phyloP scores from a whole-genome alignment of 2,113 vertebrate species.

The Camelus dromedarius region DNA sequence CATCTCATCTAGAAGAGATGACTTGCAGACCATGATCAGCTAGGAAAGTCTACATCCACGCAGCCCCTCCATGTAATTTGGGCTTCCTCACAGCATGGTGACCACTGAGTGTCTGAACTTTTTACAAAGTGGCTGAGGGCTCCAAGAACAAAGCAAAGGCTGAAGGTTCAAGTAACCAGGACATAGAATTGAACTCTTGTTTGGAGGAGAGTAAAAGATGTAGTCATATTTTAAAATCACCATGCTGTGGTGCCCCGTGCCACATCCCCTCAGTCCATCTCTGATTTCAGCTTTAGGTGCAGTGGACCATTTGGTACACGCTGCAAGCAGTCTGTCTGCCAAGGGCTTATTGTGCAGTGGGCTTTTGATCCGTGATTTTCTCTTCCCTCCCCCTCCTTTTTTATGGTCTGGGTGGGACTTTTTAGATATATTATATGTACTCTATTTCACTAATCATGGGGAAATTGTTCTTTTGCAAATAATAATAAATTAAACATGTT shows the following conservation, averaged over 20 bases:
- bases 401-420: constrained; percentile 66
- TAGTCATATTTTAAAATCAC: background rate
- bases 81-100: background rate
- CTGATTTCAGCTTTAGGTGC: background rate
- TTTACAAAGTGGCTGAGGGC: background rate
- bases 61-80: background rate
- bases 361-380: constrained; percentile 78
- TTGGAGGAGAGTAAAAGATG: background rate
- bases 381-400: background rate
- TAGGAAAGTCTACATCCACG: background rate
- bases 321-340: background rate
- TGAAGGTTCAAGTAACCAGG: background rate
- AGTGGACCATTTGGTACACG: background rate
- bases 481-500: constrained; percentile 66
- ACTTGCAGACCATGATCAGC: background rate
- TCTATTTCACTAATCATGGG: constrained; percentile 72
- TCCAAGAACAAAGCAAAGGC: background rate
- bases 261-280: too few species aligned
- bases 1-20: background rate
- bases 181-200: background rate
- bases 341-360: background rate
- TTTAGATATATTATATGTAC: constrained; percentile 68
- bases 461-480: constrained; percentile 64
- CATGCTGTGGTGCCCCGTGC: fast-evolving
- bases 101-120: background rate